Evolutionary conservation across 2,113 vertebrate species (phyloP), one percentile per base, ranked within the genome.

Genomic region (Cyanistes caeruleus): DNA sequence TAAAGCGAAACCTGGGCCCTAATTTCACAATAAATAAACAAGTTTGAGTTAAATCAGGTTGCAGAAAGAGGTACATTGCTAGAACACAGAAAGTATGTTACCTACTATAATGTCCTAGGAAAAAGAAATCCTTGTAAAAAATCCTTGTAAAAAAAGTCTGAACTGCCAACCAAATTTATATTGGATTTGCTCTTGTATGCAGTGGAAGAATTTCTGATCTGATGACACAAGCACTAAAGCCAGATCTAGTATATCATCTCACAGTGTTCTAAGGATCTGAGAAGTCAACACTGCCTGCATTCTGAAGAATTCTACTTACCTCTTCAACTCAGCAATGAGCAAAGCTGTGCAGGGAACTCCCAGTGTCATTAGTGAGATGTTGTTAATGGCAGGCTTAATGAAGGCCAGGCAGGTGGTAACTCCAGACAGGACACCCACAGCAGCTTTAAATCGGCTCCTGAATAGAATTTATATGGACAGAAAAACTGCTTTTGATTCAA

Each of bases 371-470:
- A 99, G 97, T 0, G 99, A 99, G 97, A 99, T 98, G 39, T 98
- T 99, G 97, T 99, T 99, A 96, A 99, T 98, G 39, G 99, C 98
- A 4, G 99, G 99, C 76, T 99, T 99, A 62, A 99, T 98, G 79
- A 99, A 99, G 5, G 99, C 99, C 46, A 99, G 97, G 33, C 98
- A 98, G 1, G 99, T 99, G 48, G 99, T 99, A 89, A 99, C 98
- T 37, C 99, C 99, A 49, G 99, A 99, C 69, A 99, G 97, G 79
- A 99, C 97, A 48, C 98, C 99, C 13, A 99, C 98, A 22, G 99
- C 99, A 82, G 98, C 98, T 98, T 99, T 99, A 98, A 99, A 99
- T 95, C 99, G 97, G 22, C 98, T 98, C 96, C 99, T 99, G 87
- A 63, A 79, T 11, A 48, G 13, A 37, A 20, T 92, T 87, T 70